These are phyloP conservation scores for Phrixothrix hirtus DNA, from an alignment of 2,888 invertebrate genomes.

Conservation along the genomic window DNA sequence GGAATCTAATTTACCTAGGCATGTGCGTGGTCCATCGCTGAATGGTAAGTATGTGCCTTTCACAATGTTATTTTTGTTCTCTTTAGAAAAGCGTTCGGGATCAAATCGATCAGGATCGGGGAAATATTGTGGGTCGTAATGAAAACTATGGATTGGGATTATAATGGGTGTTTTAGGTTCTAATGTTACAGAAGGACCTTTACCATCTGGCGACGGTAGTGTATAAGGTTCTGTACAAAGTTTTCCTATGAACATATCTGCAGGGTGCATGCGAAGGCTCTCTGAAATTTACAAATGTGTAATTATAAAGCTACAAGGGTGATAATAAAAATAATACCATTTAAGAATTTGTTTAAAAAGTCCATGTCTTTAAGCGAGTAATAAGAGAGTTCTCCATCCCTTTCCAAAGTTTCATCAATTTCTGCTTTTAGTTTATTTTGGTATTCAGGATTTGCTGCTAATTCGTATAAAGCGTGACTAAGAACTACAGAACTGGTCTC, in stretches of 20 bases:
- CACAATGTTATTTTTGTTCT: slow-evolving; percentile 39
- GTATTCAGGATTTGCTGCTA: slow-evolving; percentile 52
- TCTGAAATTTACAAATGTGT: slow-evolving; percentile 35
- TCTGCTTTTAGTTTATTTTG: slow-evolving; percentile 55
- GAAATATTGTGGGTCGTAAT: slow-evolving; percentile 35
- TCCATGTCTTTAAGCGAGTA: slow-evolving; percentile 54
- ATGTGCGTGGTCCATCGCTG: slow-evolving; percentile 45
- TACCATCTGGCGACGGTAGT: slow-evolving; percentile 37
- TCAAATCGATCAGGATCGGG: slow-evolving; percentile 33
- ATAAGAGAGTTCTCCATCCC: slow-evolving; percentile 50
- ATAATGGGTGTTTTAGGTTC: slow-evolving; percentile 33
- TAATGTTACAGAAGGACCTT: slow-evolving; percentile 30
- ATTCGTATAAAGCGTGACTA: slow-evolving; percentile 50
- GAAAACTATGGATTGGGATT: slow-evolving; percentile 34
- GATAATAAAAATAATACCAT: slow-evolving; percentile 2
- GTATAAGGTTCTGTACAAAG: slow-evolving; percentile 37
- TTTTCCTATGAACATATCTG: slow-evolving; percentile 34
- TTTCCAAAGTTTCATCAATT: slow-evolving; percentile 42
- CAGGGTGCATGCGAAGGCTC: slow-evolving; percentile 44
- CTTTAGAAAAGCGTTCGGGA: slow-evolving; percentile 39
- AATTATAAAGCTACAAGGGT: too few relatives aligned
- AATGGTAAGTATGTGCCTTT: slow-evolving; percentile 44
- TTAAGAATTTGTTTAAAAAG: slow-evolving; percentile 5
- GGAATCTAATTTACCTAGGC: slow-evolving; percentile 43
- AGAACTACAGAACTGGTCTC: slow-evolving; percentile 57